Evolutionary conservation across 2,113 vertebrate species (phyloP), one percentile per base, ranked within the genome.

Genomic region (Rafetus swinhoei): DNA sequence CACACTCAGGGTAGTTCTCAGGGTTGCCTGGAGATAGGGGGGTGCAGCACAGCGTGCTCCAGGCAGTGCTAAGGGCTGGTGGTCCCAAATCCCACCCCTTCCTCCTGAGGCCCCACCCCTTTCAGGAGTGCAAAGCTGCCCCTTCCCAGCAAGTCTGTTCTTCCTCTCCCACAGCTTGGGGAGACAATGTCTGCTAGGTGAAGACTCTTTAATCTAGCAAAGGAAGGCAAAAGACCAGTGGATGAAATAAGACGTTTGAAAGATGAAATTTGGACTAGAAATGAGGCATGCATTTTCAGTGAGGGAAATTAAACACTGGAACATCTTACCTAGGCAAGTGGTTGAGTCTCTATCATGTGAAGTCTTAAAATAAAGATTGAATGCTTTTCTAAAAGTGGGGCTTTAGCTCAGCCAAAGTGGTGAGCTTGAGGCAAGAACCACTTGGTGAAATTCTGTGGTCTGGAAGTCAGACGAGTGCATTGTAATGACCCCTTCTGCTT

Each of bases 351-450:
- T n/a, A 65, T 82, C 25, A 84, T 82, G 55, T 50, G 15, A 65
- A 84, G 18, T 9, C 53, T 79, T 89, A n/a, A 94, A 81, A 19
- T 69, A n/a, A 65, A 81, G 90, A 35, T 39, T 76, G 35, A 35
- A 45, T 35, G 72, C 83, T 19, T 21, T 93, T 24, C 87, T 87
- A 89, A 45, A 76, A 22, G 69, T 39, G n/a, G 35, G 19, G 65
- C 81, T 32, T 32, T 60, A 88, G 39, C n/a, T 59, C 81, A 93
- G 62, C 74, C 91, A 90, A 87, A 92, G 80, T 72, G 24, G 88
- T 8, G 1, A 35, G 3, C 15, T 62, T 92, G 55, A 65, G n/a
- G 76, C 85, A 94, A 84, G 25, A 39, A 52, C 84, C 56, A 54
- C 53, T 50, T 24, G 3, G 60, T 27, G 80, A 39, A 2, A 0